Evolutionary conservation across 2,888 invertebrate species (phyloP), one percentile per base, ranked within the genome.

Genomic region (Tinea trinotella): DNA sequence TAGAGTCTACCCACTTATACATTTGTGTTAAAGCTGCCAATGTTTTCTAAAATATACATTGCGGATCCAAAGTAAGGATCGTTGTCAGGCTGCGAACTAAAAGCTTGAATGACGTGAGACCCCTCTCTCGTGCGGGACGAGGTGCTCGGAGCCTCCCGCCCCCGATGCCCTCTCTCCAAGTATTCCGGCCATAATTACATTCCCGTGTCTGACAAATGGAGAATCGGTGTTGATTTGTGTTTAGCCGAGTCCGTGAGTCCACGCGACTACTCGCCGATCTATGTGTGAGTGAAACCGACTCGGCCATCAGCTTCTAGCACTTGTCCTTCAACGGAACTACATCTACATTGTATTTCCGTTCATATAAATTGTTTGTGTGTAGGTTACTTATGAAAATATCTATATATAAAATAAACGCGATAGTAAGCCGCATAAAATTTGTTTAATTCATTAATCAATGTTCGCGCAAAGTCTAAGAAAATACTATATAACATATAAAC

Each of bases 171-270:
- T 56, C 56, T 61, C 61, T 65, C 72, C 71, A 76, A 78, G 76
- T 77, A 78, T 79, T 79, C 80, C 80, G 78, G 77, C 81, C 84
- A 86, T 87, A 87, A 87, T 87, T 87, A 87, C 85, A 85, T 87
- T 87, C 83, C 82, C 84, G 82, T 87, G 87, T 87, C 86, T 85
- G 86, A 87, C 86, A 87, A 87, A 87, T 87, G 87, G 87, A 87
- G 87, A 87, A 87, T 86, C 87, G 84, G 79, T 87, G 87, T 87
- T 87, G 87, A 87, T 87, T 87, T 85, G 87, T 84, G 85, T 87
- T 82, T 77, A 79, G 83, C 74, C 68, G 69, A 74, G 74, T 69
- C 76, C 71, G 72, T 73, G 78, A 76, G 52, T 35, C 55, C 55
- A 52, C 40, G 50, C 50, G 50, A 22, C 30, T 7, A 30, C 30